These are phyloP conservation scores for Drosophila mayri DNA, from an alignment of 1,140 invertebrate species.

Conservation along the genomic window DNA sequence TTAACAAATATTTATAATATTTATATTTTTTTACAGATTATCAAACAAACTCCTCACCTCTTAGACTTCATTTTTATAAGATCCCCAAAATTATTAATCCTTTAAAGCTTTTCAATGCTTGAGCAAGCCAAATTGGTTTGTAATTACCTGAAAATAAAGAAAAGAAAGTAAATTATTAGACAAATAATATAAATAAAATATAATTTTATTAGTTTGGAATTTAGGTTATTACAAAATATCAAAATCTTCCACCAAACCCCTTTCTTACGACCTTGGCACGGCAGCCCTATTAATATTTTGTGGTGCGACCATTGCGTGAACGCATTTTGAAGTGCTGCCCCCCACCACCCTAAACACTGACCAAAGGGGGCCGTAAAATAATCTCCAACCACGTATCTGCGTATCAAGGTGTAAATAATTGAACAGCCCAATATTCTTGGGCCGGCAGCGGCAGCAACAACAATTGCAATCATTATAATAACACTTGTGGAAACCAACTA, in stretches of 20 bases:
- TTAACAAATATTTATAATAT: too few relatives aligned
- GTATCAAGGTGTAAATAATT: constrained; percentile 64
- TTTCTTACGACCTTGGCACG: constrained; percentile 31
- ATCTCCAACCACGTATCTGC: constrained; percentile 42
- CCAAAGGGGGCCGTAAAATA: constrained; percentile 44
- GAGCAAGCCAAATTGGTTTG: neutral
- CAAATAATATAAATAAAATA: neutral
- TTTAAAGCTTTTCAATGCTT: neutral
- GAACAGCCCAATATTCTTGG: constrained; percentile 53
- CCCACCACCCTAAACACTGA: constrained; percentile 1
- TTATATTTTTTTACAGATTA: too few relatives aligned
- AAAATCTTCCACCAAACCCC: constrained; percentile 1
- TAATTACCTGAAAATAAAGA: constrained; percentile 30
- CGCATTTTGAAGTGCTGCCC: constrained; percentile 36
- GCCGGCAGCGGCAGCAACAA: constrained; percentile 5
- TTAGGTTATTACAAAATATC: neutral
- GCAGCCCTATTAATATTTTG: constrained; percentile 20
- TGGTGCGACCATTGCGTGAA: constrained; percentile 28
- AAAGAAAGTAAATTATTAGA: neutral
- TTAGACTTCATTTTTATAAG: too few relatives aligned
- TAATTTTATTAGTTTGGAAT: neutral
- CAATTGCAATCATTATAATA: constrained; percentile 58
- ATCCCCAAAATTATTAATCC: neutral
- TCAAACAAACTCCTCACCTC: neutral
- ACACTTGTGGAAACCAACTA: constrained; percentile 52